phyloP scores from a whole-genome alignment of 2,888 invertebrate species.

The Phyto melanocephala region DNA sequence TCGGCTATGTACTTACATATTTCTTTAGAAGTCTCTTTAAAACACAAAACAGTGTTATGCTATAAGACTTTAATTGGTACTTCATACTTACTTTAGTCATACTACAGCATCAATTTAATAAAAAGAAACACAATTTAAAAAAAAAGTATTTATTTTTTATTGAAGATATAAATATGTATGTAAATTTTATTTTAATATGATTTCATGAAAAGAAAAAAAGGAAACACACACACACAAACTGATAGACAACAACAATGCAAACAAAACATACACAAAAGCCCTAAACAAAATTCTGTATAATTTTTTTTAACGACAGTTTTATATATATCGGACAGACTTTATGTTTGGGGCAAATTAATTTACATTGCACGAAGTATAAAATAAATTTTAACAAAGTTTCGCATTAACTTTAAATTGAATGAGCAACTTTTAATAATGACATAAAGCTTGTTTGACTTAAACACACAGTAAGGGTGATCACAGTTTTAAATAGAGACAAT shows the following conservation, averaged over 20 bases:
- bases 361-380: neutral
- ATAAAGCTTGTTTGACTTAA: neutral
- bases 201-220: neutral
- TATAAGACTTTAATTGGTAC: neutral
- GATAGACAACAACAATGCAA: neutral
- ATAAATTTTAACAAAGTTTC: neutral
- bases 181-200: neutral
- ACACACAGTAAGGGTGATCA: neutral
- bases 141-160: conserved; percentile 11
- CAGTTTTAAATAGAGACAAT: neutral
- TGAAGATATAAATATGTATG: no score
- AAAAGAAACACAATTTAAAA: neutral
- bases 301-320: neutral
- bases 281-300: neutral
- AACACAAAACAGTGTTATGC: no score
- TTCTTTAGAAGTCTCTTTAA: no score
- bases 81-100: neutral
- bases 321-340: neutral
- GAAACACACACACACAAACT: neutral
- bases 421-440: neutral
- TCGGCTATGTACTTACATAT: no score
- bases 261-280: neutral
- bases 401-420: neutral
- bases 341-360: neutral
- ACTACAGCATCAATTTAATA: neutral